phyloP scores from a whole-genome alignment of 1,140 invertebrate genomes.

The Hycleus cichorii region DNA sequence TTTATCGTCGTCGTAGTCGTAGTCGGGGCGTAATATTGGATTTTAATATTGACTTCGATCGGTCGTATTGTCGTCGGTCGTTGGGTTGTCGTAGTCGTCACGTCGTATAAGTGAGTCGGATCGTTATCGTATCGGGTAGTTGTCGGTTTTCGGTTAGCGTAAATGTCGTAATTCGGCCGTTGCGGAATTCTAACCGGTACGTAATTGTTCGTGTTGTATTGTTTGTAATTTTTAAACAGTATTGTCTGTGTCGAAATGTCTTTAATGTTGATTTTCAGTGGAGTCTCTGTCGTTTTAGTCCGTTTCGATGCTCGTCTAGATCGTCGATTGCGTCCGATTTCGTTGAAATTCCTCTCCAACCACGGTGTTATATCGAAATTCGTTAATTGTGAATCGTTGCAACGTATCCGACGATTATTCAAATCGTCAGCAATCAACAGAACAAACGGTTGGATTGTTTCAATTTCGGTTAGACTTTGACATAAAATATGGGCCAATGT shows the following conservation, averaged over 20 bases:
- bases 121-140: conserved; percentile 5
- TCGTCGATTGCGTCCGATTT: conserved; percentile 6
- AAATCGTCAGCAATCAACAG: conserved; percentile 60
- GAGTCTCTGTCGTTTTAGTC: neutral
- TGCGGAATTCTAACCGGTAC: conserved; percentile 9
- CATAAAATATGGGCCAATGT: conserved; percentile 81
- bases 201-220: conserved; percentile 11
- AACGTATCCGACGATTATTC: conserved; percentile 56
- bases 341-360: conserved; percentile 43
- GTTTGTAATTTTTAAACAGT: too few relatives aligned
- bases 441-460: conserved; percentile 66
- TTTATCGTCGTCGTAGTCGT: conserved; percentile 4
- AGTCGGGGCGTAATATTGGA: conserved; percentile 28
- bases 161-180: conserved; percentile 16
- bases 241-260: conserved; percentile 1
- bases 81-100: conserved; percentile 2
- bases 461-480: conserved; percentile 66
- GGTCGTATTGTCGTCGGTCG: conserved; percentile 8
- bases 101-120: conserved; percentile 21
- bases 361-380: conserved; percentile 61
- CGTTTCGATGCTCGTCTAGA: conserved; percentile 5
- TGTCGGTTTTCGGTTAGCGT: conserved; percentile 6
- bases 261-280: conserved; percentile 6
- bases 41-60: conserved; percentile 37
- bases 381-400: conserved; percentile 60